Evolutionary conservation across 2,113 vertebrate species (phyloP).

Genomic region (Ondatra zibethicus): DNA sequence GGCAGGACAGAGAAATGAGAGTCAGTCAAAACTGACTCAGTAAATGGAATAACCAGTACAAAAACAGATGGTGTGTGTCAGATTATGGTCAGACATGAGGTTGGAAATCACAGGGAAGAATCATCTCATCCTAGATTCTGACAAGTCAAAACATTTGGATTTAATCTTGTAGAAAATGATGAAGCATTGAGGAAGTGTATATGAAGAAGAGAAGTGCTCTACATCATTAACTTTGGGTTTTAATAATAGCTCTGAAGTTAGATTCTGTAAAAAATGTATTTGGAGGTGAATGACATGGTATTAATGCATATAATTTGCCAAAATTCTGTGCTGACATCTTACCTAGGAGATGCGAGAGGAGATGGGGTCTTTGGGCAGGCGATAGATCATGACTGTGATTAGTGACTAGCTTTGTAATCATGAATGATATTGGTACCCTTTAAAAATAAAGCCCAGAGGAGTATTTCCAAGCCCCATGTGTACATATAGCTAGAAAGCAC

Average conservation of each 20-base stretch:
- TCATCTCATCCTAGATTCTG: neutral
- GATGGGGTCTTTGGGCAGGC: neutral
- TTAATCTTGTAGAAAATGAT: conserved; percentile 23
- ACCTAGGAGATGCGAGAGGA: neutral
- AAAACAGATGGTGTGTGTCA: neutral
- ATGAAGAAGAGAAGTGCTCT: conserved; percentile 9
- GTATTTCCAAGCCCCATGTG: neutral
- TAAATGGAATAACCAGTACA: neutral
- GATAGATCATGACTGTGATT: neutral
- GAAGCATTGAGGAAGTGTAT: neutral
- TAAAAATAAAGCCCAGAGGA: neutral
- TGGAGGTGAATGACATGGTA: neutral
- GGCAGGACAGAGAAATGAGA: neutral
- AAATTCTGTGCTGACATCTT: neutral
- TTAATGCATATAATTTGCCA: neutral
- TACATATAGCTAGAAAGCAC: neutral
- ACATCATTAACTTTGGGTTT: neutral
- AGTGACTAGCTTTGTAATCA: neutral
- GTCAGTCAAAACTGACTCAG: neutral
- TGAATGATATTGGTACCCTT: neutral
- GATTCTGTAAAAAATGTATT: neutral
- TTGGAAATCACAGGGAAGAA: neutral
- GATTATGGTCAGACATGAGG: neutral
- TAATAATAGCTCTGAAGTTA: neutral
- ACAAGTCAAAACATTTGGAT: conserved; percentile 12